Evolutionary conservation across 2,888 invertebrate species (phyloP).

Genomic region (Gryllus longicercus): DNA sequence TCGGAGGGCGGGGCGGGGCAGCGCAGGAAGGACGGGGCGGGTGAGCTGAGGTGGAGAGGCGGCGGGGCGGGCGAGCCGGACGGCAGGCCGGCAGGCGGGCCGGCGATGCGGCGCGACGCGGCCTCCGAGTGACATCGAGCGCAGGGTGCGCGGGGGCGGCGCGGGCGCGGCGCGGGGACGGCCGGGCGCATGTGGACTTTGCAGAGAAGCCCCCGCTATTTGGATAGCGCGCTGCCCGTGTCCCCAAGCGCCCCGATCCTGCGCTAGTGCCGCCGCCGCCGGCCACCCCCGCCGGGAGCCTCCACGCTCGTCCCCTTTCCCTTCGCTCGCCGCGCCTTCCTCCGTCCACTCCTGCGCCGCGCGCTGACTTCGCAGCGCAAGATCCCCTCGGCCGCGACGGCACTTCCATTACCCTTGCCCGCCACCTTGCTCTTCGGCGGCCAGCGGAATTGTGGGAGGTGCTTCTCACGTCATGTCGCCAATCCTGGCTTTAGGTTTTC

Average conservation of each 20-base stretch:
- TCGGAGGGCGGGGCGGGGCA: not conserved
- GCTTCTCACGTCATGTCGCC: too few relatives aligned
- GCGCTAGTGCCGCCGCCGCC: too few relatives aligned
- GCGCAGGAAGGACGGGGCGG: not conserved
- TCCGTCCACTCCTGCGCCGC: not conserved
- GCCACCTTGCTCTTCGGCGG: too few relatives aligned
- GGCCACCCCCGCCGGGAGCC: not conserved
- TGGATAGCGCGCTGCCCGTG: not conserved
- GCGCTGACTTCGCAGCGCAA: too few relatives aligned
- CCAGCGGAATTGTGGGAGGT: too few relatives aligned
- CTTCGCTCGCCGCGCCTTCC: not conserved
- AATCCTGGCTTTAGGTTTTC: too few relatives aligned
- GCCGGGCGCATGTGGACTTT: not conserved
- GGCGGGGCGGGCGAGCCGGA: not conserved
- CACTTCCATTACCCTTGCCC: too few relatives aligned
- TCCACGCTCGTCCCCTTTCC: not conserved
- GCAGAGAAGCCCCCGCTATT: constrained; percentile 17
- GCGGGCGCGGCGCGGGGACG: too few relatives aligned
- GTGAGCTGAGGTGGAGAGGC: not conserved
- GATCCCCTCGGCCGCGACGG: too few relatives aligned
- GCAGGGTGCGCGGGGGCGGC: not conserved
- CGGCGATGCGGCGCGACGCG: not conserved
- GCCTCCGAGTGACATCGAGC: not conserved
- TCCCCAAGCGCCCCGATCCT: not conserved
- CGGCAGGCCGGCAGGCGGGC: not conserved